phyloP scores from a whole-genome alignment of 2,113 vertebrate genomes.

The Athene noctua region DNA sequence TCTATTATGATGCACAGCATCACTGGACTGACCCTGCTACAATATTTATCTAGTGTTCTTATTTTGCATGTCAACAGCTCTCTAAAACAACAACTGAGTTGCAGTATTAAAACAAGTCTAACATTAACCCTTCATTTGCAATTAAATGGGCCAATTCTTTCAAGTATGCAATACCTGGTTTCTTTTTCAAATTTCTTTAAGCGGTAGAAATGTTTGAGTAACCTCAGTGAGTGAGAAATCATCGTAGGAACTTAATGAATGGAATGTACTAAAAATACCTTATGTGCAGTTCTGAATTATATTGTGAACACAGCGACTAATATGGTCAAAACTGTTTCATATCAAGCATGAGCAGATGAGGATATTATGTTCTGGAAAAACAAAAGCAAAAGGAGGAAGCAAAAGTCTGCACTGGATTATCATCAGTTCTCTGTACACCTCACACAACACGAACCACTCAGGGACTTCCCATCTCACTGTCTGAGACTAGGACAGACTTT shows the following conservation, averaged over 20 bases:
- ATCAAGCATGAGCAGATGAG: slow-evolving; percentile 48
- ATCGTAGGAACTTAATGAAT: slow-evolving; percentile 59
- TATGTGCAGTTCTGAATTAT: slow-evolving; percentile 9
- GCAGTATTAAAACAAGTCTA: slow-evolving; percentile 9
- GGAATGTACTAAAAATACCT: slow-evolving; percentile 84
- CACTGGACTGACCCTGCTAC: neutral
- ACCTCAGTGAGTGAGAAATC: slow-evolving; percentile 24
- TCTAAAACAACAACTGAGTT: slow-evolving; percentile 8
- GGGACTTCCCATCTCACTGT: slow-evolving; percentile 29
- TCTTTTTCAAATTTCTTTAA: neutral
- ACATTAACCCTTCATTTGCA: neutral
- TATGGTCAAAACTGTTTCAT: slow-evolving; percentile 19
- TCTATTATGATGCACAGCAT: slow-evolving; percentile 31
- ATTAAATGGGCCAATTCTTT: slow-evolving; percentile 24
- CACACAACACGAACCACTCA: slow-evolving; percentile 29
- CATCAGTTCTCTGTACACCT: slow-evolving; percentile 73
- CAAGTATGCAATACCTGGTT: slow-evolving; percentile 12
- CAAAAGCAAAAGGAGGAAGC: slow-evolving; percentile 52
- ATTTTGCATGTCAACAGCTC: neutral
- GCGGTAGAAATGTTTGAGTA: slow-evolving; percentile 46
- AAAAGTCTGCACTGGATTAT: slow-evolving; percentile 67
- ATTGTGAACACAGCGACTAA: slow-evolving; percentile 41
- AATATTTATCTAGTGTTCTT: slow-evolving; percentile 10
- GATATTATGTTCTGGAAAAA: slow-evolving; percentile 39
- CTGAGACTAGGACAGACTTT: slow-evolving; percentile 63